Percentiles rank a stretch among this genome's conserved stretches.
phyloP scores from a whole-genome alignment of 1,140 invertebrate species.

The Eriosoma lanigerum region DNA sequence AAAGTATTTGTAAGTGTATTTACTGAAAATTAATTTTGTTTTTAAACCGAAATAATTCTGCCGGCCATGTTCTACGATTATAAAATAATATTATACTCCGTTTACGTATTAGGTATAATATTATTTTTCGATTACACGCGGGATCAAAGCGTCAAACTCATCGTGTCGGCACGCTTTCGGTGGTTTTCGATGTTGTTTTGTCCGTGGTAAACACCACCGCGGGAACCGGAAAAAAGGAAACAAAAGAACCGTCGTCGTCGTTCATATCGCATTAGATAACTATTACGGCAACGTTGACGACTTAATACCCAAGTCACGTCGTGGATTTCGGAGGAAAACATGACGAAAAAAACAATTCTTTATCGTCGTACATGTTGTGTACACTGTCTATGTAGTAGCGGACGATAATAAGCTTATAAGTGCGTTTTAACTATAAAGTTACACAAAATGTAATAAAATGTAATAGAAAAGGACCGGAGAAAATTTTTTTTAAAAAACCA shows the following conservation, averaged over 20 bases:
- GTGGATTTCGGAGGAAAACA: background rate
- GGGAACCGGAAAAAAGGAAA: background rate
- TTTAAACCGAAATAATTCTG: too few species aligned
- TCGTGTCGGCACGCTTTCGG: background rate
- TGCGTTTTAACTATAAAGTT: background rate
- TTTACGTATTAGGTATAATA: too few species aligned
- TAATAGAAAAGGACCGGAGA: too few species aligned
- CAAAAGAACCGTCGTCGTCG: background rate
- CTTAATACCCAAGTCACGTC: constrained; percentile 40
- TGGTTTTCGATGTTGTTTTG: background rate
- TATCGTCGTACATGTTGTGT: background rate
- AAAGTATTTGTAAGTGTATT: too few species aligned
- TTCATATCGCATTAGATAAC: background rate
- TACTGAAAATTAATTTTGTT: too few species aligned
- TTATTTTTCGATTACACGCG: too few species aligned
- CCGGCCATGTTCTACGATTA: too few species aligned
- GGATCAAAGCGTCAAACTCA: background rate
- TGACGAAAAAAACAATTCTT: background rate
- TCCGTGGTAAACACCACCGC: background rate
- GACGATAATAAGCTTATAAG: background rate
- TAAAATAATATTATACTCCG: too few species aligned
- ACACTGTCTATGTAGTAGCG: too few species aligned
- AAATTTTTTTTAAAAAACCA: too few species aligned
- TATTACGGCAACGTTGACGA: constrained; percentile 2
- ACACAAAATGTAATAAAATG: background rate